Evolutionary conservation across 2,888 invertebrate species (phyloP).

Genomic region (Bibio marci): DNA sequence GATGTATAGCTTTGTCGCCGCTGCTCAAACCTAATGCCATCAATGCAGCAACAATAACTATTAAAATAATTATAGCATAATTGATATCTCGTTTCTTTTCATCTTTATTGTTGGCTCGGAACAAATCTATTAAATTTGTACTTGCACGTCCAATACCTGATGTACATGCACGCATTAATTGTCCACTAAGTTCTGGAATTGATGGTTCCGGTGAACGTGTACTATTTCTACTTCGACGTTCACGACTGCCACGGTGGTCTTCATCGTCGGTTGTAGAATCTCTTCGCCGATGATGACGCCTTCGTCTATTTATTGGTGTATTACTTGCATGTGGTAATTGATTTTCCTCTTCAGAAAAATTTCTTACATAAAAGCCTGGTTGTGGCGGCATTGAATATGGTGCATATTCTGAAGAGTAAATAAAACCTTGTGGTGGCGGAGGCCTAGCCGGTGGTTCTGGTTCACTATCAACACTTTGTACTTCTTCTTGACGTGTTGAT

Average conservation of each 20-base stretch:
- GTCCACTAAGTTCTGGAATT: slow-evolving; percentile 49
- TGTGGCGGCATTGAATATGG: slow-evolving; percentile 28
- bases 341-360: slow-evolving; percentile 24
- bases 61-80: slow-evolving; percentile 58
- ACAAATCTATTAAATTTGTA: slow-evolving; percentile 34
- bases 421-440: slow-evolving; percentile 34
- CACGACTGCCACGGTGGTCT: slow-evolving; percentile 27
- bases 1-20: slow-evolving; percentile 53
- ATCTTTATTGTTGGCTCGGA: slow-evolving; percentile 34
- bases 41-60: slow-evolving; percentile 60
- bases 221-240: slow-evolving; percentile 21
- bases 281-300: slow-evolving; percentile 33
- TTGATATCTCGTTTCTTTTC: slow-evolving; percentile 55
- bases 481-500: not conserved
- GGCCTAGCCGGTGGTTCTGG: slow-evolving; percentile 30
- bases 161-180: slow-evolving; percentile 52
- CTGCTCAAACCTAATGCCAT: slow-evolving; percentile 59
- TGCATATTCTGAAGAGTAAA: slow-evolving; percentile 28
- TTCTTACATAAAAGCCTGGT: slow-evolving; percentile 22
- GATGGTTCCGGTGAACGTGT: slow-evolving; percentile 40
- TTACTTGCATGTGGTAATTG: slow-evolving; percentile 8
- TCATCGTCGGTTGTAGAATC: slow-evolving; percentile 36
- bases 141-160: slow-evolving; percentile 45
- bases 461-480: slow-evolving; percentile 13
- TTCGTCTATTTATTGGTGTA: slow-evolving; percentile 29